Base-by-base conservation (phyloP, 2,113 vertebrate species). In the Salvelinus fontinalis region DNA sequence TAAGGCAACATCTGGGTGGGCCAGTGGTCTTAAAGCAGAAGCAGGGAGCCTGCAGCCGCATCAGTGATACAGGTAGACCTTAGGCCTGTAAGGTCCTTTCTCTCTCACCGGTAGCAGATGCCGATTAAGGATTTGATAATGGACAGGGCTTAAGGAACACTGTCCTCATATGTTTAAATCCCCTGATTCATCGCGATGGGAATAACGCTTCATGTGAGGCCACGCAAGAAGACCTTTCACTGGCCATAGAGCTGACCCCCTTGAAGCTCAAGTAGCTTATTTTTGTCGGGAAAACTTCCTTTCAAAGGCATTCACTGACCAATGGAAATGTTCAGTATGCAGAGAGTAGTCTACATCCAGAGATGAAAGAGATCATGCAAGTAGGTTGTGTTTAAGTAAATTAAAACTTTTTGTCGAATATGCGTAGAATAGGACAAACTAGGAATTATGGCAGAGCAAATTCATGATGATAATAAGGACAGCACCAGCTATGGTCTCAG, bases 1-100 rank as follows among this genome's bases (percentile, higher is more conserved):
- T 89, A 89, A 93, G 92, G 89, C 90, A 89, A 93, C 89, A 92
- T 92, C 92, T 92, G 91, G 90, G 91, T 91, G 91, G 89, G 88
- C 89, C 89, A 90, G 91, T 89, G 89, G 92, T 90, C 88, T 87
- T 91, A 87, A 85, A 88, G 83, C 24, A 82, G 91, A 93, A 92
- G 81, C 84, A 83, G 0, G 48, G 88, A 89, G 84, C 87, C 86
- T 81, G 89, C 81, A 82, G 71, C 76, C 3, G 18, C 77, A 67
- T 27, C 29, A 16, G 26, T 31, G 73, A 76, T 76, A 70, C 59
- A 64, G 68, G 29, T n/a, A 27, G 0, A 0, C 88, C 70, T 73
- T 31, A 80, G 89, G 90, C 88, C 88, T 80, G 75, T 24, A 79
- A 29, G 73, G 69, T 22, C 59, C 18, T 62, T 80, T 77, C 83